phyloP scores from a whole-genome alignment of 2,797 vertebrate genomes.

The Poeciliopsis gracilis region DNA sequence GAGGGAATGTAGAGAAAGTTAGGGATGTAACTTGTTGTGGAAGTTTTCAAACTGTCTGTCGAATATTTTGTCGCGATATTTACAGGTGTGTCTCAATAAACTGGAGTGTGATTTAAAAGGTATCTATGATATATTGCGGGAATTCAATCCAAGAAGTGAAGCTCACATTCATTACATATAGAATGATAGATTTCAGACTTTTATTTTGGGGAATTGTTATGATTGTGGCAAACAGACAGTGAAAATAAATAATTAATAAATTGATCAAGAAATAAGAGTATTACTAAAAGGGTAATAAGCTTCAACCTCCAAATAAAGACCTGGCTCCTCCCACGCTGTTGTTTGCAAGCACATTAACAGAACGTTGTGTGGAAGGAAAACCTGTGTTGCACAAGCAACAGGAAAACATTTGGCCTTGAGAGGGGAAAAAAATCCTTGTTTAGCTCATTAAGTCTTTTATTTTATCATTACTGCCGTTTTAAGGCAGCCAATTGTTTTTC shows the following conservation, averaged over 20 bases:
- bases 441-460: background rate
- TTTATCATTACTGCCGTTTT: background rate
- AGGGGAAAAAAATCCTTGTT: background rate
- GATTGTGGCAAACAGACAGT: background rate
- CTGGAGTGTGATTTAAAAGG: background rate
- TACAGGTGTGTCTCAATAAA: background rate
- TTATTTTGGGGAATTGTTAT: background rate
- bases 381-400: background rate
- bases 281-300: background rate
- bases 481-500: background rate
- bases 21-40: slow-evolving; percentile 23
- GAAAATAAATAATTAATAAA: background rate
- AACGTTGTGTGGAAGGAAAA: background rate
- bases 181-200: background rate
- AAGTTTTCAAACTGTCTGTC: slow-evolving; percentile 17
- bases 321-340: background rate
- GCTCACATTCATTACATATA: background rate
- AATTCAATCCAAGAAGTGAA: background rate
- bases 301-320: background rate
- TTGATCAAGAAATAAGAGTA: background rate
- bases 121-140: background rate
- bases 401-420: background rate
- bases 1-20: slow-evolving; percentile 8
- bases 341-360: background rate
- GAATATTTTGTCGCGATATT: background rate